A percentile compares a stretch with the other conserved stretches of the same genome.
Conservation (phyloP, 2,888 invertebrate species). For the Eugnorisma glareosa region DNA sequence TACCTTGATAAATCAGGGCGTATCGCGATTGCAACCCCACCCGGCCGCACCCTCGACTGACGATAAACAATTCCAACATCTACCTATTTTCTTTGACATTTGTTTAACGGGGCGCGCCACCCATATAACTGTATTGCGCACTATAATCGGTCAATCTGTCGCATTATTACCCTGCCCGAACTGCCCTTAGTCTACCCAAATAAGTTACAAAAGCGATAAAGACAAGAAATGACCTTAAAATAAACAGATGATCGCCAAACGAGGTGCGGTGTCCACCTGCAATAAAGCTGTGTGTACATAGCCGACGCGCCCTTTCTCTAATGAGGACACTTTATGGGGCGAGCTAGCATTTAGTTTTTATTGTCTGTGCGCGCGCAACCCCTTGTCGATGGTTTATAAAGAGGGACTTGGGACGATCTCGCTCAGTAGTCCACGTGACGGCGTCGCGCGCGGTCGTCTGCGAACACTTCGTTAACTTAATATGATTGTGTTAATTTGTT, state of each 20-base stretch:
- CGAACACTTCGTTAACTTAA: slow-evolving; percentile 72
- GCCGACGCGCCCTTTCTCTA: slow-evolving; percentile 87
- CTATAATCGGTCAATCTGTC: slow-evolving; percentile 81
- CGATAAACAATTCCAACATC: slow-evolving; percentile 78
- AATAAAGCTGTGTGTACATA: slow-evolving; percentile 86
- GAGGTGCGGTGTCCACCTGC: slow-evolving; percentile 84
- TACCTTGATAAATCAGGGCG: slow-evolving; percentile 84
- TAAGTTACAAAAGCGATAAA: slow-evolving; percentile 82
- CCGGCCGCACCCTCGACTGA: slow-evolving; percentile 78
- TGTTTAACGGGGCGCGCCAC: slow-evolving; percentile 83
- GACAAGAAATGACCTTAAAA: slow-evolving; percentile 87
- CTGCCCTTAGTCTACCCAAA: slow-evolving; percentile 77
- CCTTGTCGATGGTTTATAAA: slow-evolving; percentile 83
- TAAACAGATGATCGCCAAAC: slow-evolving; percentile 88
- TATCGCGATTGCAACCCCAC: slow-evolving; percentile 76
- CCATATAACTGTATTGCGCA: slow-evolving; percentile 80
- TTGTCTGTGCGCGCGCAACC: slow-evolving; percentile 88
- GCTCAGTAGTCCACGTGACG: slow-evolving; percentile 82
- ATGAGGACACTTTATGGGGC: slow-evolving; percentile 89
- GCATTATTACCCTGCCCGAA: slow-evolving; percentile 78
- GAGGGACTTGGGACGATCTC: slow-evolving; percentile 73
- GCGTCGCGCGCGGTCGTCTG: slow-evolving; percentile 70
- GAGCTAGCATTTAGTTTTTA: slow-evolving; percentile 86
- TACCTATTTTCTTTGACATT: slow-evolving; percentile 84
- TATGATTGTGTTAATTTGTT: slow-evolving; percentile 83